Percentiles rank a stretch among this genome's conserved stretches.
Evolutionary conservation across 2,888 invertebrate genomes (phyloP).

Genomic region (Drosophila hamatofila): DNA sequence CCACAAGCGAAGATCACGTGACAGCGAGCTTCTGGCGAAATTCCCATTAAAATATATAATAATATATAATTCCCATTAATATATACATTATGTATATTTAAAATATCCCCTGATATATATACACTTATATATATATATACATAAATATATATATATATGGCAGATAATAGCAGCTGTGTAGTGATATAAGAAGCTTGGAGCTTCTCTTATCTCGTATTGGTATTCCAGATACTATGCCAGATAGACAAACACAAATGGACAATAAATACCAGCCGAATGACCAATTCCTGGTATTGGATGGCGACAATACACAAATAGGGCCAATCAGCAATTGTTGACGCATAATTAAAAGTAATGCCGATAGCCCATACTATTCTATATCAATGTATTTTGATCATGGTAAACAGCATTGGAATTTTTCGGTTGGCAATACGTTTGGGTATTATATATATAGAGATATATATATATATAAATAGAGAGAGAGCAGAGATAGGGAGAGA

Average conservation of each 20-base stretch:
- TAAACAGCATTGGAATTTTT: not conserved
- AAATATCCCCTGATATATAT: not conserved
- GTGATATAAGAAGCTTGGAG: constrained; percentile 12
- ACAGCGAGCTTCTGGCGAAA: constrained; percentile 17
- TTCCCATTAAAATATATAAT: constrained; percentile 22
- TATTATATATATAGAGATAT: not conserved
- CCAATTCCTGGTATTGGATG: constrained; percentile 2
- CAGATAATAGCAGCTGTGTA: not conserved
- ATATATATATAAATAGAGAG: not conserved
- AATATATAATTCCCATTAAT: not conserved
- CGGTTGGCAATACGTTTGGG: not conserved
- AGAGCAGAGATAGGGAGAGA: too few species aligned
- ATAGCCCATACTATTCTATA: not conserved
- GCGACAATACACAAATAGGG: not conserved
- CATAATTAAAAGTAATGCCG: constrained; percentile 33
- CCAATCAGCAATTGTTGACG: constrained; percentile 32
- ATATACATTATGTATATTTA: not conserved
- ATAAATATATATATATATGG: not conserved
- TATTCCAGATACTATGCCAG: constrained; percentile 27
- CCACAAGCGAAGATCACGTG: constrained; percentile 30
- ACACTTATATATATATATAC: not conserved
- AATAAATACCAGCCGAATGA: constrained; percentile 7
- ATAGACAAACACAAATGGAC: constrained; percentile 8
- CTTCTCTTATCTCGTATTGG: constrained; percentile 14
- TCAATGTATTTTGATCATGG: constrained; percentile 1